phyloP scores from a whole-genome alignment of 2,888 invertebrate genomes.

The Elmis aenea region DNA sequence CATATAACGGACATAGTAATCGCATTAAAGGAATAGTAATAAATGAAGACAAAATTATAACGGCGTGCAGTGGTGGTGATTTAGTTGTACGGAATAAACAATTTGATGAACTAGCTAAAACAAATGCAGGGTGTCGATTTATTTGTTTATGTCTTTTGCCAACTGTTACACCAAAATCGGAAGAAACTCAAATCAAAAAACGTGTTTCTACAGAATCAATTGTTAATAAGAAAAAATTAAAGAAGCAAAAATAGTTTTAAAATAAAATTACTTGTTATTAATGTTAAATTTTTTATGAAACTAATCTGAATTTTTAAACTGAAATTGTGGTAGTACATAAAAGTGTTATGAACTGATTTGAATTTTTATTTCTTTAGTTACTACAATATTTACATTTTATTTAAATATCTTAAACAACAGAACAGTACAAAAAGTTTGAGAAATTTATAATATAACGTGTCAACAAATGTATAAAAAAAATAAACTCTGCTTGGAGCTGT shows the following conservation, averaged over 20 bases:
- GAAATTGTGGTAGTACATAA: no score
- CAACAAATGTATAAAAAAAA: no score
- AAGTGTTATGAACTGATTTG: no score
- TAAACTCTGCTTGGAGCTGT: no score
- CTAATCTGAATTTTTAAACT: slow-evolving; percentile 5
- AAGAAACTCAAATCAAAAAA: background rate
- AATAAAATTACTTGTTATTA: background rate
- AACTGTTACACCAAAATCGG: background rate
- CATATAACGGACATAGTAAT: slow-evolving; percentile 55
- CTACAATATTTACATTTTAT: no score
- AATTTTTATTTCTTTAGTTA: no score
- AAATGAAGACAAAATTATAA: slow-evolving; percentile 56
- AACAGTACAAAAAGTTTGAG: no score
- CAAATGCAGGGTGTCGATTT: slow-evolving; percentile 66
- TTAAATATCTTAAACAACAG: no score
- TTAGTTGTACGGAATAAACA: slow-evolving; percentile 65
- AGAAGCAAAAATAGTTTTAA: background rate
- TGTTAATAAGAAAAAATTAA: background rate
- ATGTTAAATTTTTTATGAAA: background rate
- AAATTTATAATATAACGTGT: no score
- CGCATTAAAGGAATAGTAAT: slow-evolving; percentile 65
- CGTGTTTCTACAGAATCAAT: background rate
- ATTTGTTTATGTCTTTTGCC: slow-evolving; percentile 61
- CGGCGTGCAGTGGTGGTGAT: slow-evolving; percentile 70
- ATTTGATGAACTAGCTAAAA: slow-evolving; percentile 53